Evolutionary conservation across 2,113 vertebrate genomes (phyloP).

Genomic region (Chiloscyllium plagiosum): DNA sequence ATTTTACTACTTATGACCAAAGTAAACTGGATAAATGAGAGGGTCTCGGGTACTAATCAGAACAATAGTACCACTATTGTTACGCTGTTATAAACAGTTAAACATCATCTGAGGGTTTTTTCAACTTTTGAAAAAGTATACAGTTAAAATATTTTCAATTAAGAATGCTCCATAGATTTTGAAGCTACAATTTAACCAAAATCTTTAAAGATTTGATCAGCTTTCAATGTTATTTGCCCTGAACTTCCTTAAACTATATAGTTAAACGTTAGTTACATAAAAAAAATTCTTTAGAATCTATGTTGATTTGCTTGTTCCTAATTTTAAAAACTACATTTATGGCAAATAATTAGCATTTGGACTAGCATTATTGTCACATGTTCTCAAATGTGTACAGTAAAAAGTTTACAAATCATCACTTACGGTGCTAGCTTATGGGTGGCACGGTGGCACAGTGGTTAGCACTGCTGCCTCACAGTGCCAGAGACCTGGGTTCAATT

Average conservation of each 20-base stretch:
- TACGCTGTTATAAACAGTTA: neutral
- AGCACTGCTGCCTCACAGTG: too few species aligned
- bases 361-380: too few species aligned
- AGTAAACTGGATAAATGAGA: neutral
- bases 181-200: neutral
- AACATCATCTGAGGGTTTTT: too few species aligned
- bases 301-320: neutral
- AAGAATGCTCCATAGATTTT: neutral
- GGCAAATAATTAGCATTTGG: neutral
- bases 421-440: too few species aligned
- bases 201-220: neutral
- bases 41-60: neutral
- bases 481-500: too few species aligned
- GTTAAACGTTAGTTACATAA: neutral
- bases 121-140: neutral
- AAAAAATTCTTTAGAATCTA: neutral
- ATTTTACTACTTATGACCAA: neutral
- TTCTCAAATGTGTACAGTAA: too few species aligned
- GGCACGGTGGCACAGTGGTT: too few species aligned
- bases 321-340: neutral
- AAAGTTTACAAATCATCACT: too few species aligned
- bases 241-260: neutral
- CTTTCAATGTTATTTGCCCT: neutral
- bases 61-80: neutral
- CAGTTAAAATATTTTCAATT: neutral